Evolutionary conservation across 2,888 invertebrate genomes (phyloP), one percentile per base, ranked within the genome.

Genomic region (Pherbina coryleti): DNA sequence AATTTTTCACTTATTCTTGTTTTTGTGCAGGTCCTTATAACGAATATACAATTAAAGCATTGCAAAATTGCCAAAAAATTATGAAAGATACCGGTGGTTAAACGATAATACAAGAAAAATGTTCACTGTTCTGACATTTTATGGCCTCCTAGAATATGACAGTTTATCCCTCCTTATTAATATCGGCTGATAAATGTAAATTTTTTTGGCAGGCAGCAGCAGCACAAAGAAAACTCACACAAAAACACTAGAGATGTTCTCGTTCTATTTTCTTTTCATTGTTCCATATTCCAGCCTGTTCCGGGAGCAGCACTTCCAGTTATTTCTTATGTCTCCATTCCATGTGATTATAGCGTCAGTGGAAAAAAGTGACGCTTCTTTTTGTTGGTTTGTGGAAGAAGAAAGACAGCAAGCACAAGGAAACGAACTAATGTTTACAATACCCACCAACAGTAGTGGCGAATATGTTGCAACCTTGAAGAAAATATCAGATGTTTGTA

Each of bases 281-380:
- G 73, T 73, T 74, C 17, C 74, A 34, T 49, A 25, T 67, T 22
- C 34, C 69, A 55, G n/a, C 44, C 60, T 67, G 75, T 75, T 75
- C 69, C 62, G 11, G 55, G 31, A 34, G 14, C 11, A 44, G 44
- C 57, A 69, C 19, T 62, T 73, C 31, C 31, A 19, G 22, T 34
- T n/a, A 17, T 67, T 57, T 67, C 49, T 3, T 5, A 28, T 70
- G 44, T 69, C 28, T 51, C 84, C 81, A 69, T 75, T 81, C 81
- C 81, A 79, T 77, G 44, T 49, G 78, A 80, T 71, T 67, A 25
- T 34, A 79, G 81, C 78, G 44, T 49, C 28, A 62, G 19, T 81
- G 82, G 81, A 84, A 83, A 81, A 84, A 84, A 83, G 83, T 84
- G 86, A 86, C 87, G 87, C 85, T 85, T 82, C 82, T 79, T 81